These are phyloP conservation scores for Lasioglossum vierecki DNA, from an alignment of 2,888 invertebrate genomes.

Conservation along the genomic window DNA sequence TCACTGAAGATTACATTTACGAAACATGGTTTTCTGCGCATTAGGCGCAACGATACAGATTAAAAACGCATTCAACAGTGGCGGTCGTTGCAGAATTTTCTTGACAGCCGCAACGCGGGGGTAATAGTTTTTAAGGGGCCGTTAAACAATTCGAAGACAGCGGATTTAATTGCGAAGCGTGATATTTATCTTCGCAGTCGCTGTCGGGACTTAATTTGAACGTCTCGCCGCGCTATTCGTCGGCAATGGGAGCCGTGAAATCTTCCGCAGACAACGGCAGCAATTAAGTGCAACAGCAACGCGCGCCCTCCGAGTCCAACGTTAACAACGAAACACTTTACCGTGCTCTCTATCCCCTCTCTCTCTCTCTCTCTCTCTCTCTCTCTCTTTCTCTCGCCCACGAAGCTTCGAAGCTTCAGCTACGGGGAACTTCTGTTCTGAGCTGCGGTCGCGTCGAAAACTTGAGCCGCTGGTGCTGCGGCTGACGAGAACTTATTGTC, in stretches of 20 bases:
- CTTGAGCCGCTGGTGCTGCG: conserved; percentile 50
- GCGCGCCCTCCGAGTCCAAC: conserved; percentile 45
- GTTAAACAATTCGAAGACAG: conserved; percentile 9
- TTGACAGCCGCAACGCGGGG: background rate
- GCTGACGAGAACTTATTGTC: conserved; percentile 64
- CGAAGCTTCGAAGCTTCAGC: conserved; percentile 49
- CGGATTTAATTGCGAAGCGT: conserved; percentile 6
- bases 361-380: background rate
- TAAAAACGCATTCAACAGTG: background rate
- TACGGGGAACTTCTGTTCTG: conserved; percentile 31
- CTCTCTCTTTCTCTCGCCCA: background rate
- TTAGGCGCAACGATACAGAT: background rate
- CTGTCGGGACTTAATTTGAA: conserved; percentile 13
- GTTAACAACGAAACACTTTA: conserved; percentile 40
- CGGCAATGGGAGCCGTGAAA: conserved; percentile 36
- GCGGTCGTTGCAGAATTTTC: background rate
- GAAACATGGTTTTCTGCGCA: too few species aligned
- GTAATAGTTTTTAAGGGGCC: conserved; percentile 1
- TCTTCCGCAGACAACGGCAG: conserved; percentile 48
- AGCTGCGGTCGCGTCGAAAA: conserved; percentile 48
- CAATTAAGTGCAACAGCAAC: conserved; percentile 61
- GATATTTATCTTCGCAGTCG: background rate
- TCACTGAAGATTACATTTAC: too few species aligned
- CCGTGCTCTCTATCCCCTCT: conserved; percentile 28
- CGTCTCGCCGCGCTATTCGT: conserved; percentile 22